Conservation (phyloP, 2,113 vertebrate genomes). For the Microcebus tavaratra region DNA sequence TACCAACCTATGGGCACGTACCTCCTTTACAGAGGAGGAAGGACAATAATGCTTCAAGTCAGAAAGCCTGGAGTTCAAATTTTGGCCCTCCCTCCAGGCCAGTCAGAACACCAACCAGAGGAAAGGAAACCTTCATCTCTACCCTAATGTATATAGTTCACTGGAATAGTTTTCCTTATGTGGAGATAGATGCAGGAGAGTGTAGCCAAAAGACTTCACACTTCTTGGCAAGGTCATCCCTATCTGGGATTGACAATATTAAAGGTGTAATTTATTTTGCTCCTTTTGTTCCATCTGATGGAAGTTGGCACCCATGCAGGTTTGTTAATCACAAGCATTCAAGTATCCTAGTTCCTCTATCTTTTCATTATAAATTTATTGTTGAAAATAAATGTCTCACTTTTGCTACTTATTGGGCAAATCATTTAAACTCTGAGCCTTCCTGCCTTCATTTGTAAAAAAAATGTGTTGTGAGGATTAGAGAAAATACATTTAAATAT, state of each 20-base stretch:
- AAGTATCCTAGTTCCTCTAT: neutral
- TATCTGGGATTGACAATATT: neutral
- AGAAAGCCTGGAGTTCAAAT: neutral
- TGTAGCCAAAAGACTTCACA: neutral
- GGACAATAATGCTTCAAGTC: neutral
- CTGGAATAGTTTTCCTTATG: neutral
- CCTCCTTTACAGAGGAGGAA: neutral
- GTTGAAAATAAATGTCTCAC: neutral
- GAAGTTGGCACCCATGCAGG: neutral
- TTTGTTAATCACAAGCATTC: neutral
- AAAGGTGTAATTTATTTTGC: neutral
- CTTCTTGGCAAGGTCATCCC: neutral
- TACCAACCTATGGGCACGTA: neutral
- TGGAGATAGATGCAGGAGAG: neutral
- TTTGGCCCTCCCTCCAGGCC: neutral
- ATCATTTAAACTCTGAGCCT: conserved; percentile 10
- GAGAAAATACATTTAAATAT: neutral
- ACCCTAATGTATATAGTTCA: neutral
- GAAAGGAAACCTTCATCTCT: neutral
- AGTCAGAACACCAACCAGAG: neutral
- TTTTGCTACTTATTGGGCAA: conserved; percentile 3
- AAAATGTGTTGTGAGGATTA: neutral
- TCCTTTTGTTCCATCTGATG: neutral
- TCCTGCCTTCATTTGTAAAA: neutral
- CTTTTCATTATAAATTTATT: conserved; percentile 19